Evolutionary conservation across 1,140 invertebrate species (phyloP), one percentile per base, ranked within the genome.

Genomic region (Aethina tumida): DNA sequence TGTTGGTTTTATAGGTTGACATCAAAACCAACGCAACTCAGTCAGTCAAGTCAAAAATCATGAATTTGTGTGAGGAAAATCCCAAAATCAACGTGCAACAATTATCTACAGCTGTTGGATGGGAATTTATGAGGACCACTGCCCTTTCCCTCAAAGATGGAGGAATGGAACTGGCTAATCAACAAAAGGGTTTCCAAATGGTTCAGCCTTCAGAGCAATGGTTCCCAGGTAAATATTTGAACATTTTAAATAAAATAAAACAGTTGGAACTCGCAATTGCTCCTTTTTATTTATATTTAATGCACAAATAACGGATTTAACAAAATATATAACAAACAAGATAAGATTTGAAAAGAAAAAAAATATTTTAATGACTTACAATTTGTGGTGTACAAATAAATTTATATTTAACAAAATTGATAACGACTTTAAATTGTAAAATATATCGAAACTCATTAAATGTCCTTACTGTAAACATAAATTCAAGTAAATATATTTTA

Each of bases 161-260:
- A 22, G 80, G 77, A 2, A 67, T 74, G 37, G 61, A 74, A 5
- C 67, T 74, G 22, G 72, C 79, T 34, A 70, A 74, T 53, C 65
- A 77, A 52, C 81, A 86, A 53, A 74, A 76, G 47, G 84, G 84
- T 5, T 89, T 88, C 61, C 78, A 86, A 53, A 72, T 80, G 53
- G 66, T 94, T n/a, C 84, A 90, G 64, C 88, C 89, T 7, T 83
- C 78, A 0, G 82, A 92, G 48, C 74, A 81, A 32, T 84, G 79
- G 77, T 94, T 88, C 59, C 84, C 85, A 59, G 88, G 85, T 82
- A 62, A 48, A 28, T 44, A 39, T 4, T 21, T 24, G 4, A 14
- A 33, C 33, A 31, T 31, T 36, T 35, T 22, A 27, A 16, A 8
- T 15, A 15, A 33, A 33, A 33, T 9, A 29, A 9, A 14, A 2